These are phyloP conservation scores for Dendrolimus houi DNA, from an alignment of 2,888 invertebrate genomes.

Conservation along the genomic window DNA sequence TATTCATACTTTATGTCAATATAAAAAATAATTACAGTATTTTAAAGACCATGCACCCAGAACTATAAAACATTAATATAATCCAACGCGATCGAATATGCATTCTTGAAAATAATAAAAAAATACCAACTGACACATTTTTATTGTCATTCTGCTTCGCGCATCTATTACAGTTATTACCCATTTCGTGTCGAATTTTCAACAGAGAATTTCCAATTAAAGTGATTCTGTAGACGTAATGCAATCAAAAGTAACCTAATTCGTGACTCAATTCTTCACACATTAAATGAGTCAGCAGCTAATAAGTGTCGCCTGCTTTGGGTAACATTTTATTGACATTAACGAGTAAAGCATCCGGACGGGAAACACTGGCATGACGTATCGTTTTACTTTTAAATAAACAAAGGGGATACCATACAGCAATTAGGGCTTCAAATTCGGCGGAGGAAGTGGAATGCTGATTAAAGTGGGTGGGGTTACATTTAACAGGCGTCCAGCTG, in stretches of 20 bases:
- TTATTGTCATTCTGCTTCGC: too few relatives aligned
- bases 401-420: conserved; percentile 48
- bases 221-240: conserved; percentile 1
- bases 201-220: not conserved
- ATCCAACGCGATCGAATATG: too few relatives aligned
- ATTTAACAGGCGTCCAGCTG: conserved; percentile 8
- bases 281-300: conserved; percentile 51
- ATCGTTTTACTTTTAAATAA: conserved; percentile 63
- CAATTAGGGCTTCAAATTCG: conserved; percentile 52
- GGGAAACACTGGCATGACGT: conserved; percentile 47
- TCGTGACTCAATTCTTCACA: conserved; percentile 16
- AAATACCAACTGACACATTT: too few relatives aligned
- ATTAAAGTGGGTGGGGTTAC: conserved; percentile 18
- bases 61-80: too few relatives aligned
- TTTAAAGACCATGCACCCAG: too few relatives aligned
- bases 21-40: too few relatives aligned
- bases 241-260: conserved; percentile 2
- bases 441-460: conserved; percentile 40
- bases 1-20: too few relatives aligned
- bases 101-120: too few relatives aligned
- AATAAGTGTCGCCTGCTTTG: conserved; percentile 53
- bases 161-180: too few relatives aligned
- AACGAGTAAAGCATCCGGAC: conserved; percentile 65
- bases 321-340: conserved; percentile 64
- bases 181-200: too few relatives aligned